Evolutionary conservation across 2,888 invertebrate genomes (phyloP).

Genomic region (Hyposoter dolosus): DNA sequence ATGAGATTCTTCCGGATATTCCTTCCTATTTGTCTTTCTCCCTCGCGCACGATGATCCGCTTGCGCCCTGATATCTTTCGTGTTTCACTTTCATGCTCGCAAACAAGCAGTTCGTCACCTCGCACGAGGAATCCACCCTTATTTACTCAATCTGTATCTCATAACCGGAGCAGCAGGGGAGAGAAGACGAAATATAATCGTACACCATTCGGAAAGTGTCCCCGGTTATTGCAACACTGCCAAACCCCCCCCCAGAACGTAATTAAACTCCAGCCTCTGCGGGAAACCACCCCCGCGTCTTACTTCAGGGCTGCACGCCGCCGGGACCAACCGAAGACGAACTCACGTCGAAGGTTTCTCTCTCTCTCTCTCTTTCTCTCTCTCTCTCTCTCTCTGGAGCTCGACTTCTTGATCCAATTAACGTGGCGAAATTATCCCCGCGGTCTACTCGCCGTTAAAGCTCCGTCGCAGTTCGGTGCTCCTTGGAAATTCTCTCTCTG

Average conservation of each 20-base stretch:
- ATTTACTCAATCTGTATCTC: constrained; percentile 73
- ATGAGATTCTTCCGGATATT: constrained; percentile 35
- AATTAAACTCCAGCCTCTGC: constrained; percentile 79
- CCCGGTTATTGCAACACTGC: constrained; percentile 80
- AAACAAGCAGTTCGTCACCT: constrained; percentile 51
- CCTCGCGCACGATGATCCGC: background rate
- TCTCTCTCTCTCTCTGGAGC: constrained; percentile 73
- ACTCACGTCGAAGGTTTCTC: constrained; percentile 75
- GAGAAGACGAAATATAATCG: constrained; percentile 69
- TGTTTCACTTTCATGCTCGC: constrained; percentile 37
- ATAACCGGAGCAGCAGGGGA: constrained; percentile 64
- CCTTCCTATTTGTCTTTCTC: constrained; percentile 34
- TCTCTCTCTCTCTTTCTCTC: constrained; percentile 61
- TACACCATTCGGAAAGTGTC: constrained; percentile 72
- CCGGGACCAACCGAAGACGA: constrained; percentile 42
- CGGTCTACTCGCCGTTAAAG: constrained; percentile 71
- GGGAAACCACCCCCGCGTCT: constrained; percentile 42
- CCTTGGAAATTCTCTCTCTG: constrained; percentile 33
- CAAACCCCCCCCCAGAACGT: constrained; percentile 76
- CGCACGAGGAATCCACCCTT: constrained; percentile 64
- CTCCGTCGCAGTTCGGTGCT: constrained; percentile 42
- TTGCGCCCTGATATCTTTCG: constrained; percentile 4
- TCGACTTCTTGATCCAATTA: constrained; percentile 84
- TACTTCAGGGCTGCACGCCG: constrained; percentile 72
- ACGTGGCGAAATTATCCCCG: constrained; percentile 82